phyloP scores from a whole-genome alignment of 2,113 vertebrate species.

The Eptesicus fuscus region DNA sequence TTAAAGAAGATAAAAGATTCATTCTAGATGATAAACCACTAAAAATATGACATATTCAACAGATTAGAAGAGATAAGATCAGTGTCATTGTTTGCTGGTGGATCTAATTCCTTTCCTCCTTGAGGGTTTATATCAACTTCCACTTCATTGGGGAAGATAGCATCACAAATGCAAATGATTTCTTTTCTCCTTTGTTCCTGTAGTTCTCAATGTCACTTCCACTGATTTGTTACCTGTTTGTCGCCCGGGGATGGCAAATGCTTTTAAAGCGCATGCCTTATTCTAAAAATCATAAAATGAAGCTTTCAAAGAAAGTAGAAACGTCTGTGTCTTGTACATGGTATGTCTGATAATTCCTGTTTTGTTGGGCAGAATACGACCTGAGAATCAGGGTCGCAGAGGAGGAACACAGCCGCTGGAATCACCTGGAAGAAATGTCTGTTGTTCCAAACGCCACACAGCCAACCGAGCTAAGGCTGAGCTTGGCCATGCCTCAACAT shows the following conservation, averaged over 20 bases:
- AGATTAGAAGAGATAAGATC: not conserved
- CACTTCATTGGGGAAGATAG: not conserved
- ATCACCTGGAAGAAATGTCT: not conserved
- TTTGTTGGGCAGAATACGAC: not conserved
- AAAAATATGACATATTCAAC: not conserved
- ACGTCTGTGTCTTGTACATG: not conserved
- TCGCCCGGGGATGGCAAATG: not conserved
- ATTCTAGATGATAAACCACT: not conserved
- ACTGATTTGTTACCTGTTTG: not conserved
- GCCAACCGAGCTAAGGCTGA: not conserved
- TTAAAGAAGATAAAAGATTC: not conserved
- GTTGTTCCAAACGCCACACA: not conserved
- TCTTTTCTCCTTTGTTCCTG: not conserved
- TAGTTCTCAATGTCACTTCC: not conserved
- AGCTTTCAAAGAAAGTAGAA: not conserved
- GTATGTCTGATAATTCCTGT: not conserved
- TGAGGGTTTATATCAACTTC: not conserved
- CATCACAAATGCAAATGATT: not conserved
- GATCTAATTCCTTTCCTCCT: not conserved
- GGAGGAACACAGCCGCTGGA: not conserved
- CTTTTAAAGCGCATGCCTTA: not conserved
- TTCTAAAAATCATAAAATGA: not conserved
- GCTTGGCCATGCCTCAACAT: not conserved
- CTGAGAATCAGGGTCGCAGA: not conserved
- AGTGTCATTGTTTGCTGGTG: not conserved